Percentiles rank a stretch among this genome's conserved stretches.
Conservation (phyloP, 2,888 invertebrate genomes). For the Serrognathus titanus region DNA sequence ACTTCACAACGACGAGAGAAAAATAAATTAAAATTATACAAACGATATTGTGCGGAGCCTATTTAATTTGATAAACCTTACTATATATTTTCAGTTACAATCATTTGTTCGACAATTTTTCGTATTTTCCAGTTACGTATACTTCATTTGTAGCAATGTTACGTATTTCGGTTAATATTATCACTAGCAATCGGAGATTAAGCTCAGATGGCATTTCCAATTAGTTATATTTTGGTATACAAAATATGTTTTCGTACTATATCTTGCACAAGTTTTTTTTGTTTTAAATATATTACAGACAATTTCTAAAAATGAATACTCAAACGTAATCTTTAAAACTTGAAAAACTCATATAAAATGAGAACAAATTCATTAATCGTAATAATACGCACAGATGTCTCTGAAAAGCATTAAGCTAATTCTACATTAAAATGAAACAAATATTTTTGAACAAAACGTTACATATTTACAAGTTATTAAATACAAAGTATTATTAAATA, state of each 20-base stretch:
- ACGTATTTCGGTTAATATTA: conserved; percentile 47
- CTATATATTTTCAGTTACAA: background rate
- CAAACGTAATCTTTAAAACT: conserved; percentile 3
- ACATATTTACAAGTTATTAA: too few relatives aligned
- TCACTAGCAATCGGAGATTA: conserved; percentile 36
- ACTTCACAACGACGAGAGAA: conserved; percentile 2
- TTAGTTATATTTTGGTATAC: conserved; percentile 36
- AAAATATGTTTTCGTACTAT: conserved; percentile 34
- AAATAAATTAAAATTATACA: background rate
- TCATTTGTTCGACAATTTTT: conserved; percentile 15
- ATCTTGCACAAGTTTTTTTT: background rate
- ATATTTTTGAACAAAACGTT: too few relatives aligned
- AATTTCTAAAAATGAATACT: background rate
- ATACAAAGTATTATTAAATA: too few relatives aligned
- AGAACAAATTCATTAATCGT: background rate
- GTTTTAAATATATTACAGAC: background rate
- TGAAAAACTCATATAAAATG: conserved; percentile 4
- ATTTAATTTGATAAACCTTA: conserved; percentile 14
- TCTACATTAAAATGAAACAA: too few relatives aligned
- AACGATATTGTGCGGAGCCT: background rate
- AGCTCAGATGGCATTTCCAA: conserved; percentile 33
- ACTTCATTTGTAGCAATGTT: conserved; percentile 47
- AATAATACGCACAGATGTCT: too few relatives aligned
- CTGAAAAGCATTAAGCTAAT: too few relatives aligned
- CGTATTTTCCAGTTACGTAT: conserved; percentile 44